Percentiles rank a stretch among this genome's conserved stretches.
phyloP scores from a whole-genome alignment of 2,113 vertebrate genomes.

The Sula dactylatra region DNA sequence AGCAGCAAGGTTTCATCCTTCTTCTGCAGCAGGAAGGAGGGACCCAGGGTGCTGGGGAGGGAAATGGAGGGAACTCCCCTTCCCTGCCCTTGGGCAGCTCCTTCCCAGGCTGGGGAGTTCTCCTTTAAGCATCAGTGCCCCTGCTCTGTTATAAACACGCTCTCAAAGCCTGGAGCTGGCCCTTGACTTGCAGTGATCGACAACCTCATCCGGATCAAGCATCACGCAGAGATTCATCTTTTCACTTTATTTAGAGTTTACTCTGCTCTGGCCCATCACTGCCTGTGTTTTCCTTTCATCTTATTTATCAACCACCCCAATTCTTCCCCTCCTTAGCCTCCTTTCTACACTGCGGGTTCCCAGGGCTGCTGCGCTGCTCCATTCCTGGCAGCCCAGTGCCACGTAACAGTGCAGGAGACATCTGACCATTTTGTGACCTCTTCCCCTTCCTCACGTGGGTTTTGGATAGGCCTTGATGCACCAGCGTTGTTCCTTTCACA shows the following conservation, averaged over 20 bases:
- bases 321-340: neutral
- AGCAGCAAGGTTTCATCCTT: neutral
- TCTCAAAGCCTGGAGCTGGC: neutral
- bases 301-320: neutral
- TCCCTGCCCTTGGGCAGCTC: neutral
- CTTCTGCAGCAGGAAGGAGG: neutral
- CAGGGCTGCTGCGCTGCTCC: neutral
- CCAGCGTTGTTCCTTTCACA: neutral
- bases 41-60: neutral
- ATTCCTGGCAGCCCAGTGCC: neutral
- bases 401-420: neutral
- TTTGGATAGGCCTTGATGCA: neutral
- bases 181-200: neutral
- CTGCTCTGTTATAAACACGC: neutral
- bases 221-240: neutral
- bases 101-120: neutral
- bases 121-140: neutral
- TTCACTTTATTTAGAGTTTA: neutral
- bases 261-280: neutral
- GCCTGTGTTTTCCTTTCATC: neutral
- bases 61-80: fast-evolving
- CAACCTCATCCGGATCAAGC: neutral
- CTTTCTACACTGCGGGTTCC: neutral
- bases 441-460: neutral
- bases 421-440: neutral